These are phyloP conservation scores for Chitala chitala DNA, from an alignment of 2,113 vertebrate genomes.

Conservation along the genomic window DNA sequence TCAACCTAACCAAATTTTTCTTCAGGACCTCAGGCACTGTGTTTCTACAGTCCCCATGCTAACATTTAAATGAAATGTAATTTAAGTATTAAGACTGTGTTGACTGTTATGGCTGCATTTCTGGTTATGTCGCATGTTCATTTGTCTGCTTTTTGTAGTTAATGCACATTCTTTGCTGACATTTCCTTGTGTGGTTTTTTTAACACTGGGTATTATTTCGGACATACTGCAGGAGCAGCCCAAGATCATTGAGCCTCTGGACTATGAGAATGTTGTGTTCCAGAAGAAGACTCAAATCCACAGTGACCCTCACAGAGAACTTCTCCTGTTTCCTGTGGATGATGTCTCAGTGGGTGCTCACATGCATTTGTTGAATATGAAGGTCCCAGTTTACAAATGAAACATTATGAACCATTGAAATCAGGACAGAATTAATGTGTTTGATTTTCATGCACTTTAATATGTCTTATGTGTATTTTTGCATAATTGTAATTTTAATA, in stretches of 20 bases:
- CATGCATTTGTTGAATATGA: neutral
- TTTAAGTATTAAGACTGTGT: too few relatives aligned
- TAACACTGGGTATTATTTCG: constrained; percentile 16
- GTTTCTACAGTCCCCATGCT: too few relatives aligned
- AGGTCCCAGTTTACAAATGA: neutral
- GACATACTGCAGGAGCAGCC: constrained; percentile 85
- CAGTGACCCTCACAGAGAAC: constrained; percentile 88
- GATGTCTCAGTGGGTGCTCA: constrained; percentile 83
- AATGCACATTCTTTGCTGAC: too few relatives aligned
- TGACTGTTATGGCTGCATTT: too few relatives aligned
- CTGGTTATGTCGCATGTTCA: too few relatives aligned
- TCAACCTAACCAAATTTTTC: neutral
- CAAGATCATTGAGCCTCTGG: constrained; percentile 88
- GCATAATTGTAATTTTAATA: too few relatives aligned
- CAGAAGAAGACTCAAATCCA: constrained; percentile 95
- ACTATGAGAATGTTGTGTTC: constrained; percentile 89
- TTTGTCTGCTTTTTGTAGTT: too few relatives aligned
- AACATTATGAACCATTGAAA: too few relatives aligned
- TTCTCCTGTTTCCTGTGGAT: constrained; percentile 89
- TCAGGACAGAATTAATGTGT: too few relatives aligned
- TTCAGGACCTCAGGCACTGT: neutral
- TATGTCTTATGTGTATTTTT: too few relatives aligned
- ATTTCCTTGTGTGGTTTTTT: neutral
- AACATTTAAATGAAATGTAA: too few relatives aligned
- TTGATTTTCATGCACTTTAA: too few relatives aligned